phyloP scores from a whole-genome alignment of 2,888 invertebrate species.

The Actias luna region DNA sequence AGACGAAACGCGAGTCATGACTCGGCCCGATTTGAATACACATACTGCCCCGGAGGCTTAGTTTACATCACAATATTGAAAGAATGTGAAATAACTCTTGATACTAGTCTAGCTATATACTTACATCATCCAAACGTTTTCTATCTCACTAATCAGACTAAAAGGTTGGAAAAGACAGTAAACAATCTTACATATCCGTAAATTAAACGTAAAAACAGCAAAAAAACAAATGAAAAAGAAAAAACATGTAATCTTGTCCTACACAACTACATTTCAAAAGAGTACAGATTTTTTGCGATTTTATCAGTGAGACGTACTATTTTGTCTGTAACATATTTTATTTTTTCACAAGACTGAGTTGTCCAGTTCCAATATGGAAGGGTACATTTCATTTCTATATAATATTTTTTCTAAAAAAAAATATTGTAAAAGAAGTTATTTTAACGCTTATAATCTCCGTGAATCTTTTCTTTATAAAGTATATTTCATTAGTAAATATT shows the following conservation, averaged over 20 bases:
- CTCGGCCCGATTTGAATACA: conserved; percentile 8
- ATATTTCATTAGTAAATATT: no score
- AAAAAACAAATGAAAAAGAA: not conserved
- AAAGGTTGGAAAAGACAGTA: not conserved
- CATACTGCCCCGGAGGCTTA: conserved; percentile 14
- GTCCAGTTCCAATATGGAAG: no score
- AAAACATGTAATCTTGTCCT: not conserved
- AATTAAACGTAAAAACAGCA: not conserved
- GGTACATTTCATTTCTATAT: no score
- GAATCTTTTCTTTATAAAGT: no score
- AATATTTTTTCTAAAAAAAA: no score
- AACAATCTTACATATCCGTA: not conserved
- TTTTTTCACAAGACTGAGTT: no score
- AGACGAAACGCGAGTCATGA: conserved; percentile 9
- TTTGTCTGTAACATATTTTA: no score
- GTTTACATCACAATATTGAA: not conserved
- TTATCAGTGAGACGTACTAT: not conserved
- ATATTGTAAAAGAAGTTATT: no score
- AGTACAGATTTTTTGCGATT: not conserved
- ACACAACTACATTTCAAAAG: not conserved
- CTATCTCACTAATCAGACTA: not conserved
- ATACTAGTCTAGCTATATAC: not conserved
- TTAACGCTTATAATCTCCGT: no score
- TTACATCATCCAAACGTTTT: not conserved
- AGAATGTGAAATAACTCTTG: not conserved